These are phyloP conservation scores for Cydia splendana DNA, from an alignment of 1,140 invertebrate species.

Conservation along the genomic window DNA sequence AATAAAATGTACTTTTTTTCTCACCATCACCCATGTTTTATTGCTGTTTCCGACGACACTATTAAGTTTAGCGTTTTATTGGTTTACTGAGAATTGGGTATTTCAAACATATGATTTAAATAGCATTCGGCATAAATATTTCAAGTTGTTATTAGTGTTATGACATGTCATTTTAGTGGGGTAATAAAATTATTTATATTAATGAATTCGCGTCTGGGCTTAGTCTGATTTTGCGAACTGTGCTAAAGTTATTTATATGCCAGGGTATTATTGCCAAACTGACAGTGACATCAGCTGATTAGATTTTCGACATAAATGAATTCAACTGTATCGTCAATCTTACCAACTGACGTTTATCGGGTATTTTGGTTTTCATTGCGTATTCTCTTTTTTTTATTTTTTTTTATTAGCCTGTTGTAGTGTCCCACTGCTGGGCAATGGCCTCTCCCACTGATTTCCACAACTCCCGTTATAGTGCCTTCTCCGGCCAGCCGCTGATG, in stretches of 20 bases:
- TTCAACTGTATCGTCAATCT: neutral
- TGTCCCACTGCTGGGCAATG: too few relatives aligned
- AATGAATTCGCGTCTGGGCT: neutral
- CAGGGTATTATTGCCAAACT: neutral
- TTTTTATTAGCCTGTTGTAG: too few relatives aligned
- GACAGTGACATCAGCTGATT: neutral
- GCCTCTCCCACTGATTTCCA: too few relatives aligned
- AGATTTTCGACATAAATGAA: neutral
- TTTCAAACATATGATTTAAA: conserved; percentile 14
- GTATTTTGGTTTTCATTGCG: too few relatives aligned
- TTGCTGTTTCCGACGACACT: neutral
- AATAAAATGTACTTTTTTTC: conserved; percentile 1
- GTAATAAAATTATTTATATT: conserved; percentile 2
- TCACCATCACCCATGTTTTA: neutral
- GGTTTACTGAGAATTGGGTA: conserved; percentile 11
- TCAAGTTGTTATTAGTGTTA: neutral
- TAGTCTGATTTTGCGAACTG: neutral
- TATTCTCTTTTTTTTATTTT: too few relatives aligned
- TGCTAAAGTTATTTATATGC: neutral
- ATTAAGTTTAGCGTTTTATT: conserved; percentile 11
- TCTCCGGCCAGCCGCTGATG: too few relatives aligned
- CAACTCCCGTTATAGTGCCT: too few relatives aligned
- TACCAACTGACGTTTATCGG: too few relatives aligned
- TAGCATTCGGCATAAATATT: neutral
- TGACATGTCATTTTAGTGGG: neutral